These are phyloP conservation scores for Drosophila mercatorum DNA, from an alignment of 2,888 invertebrate genomes.

Conservation along the genomic window DNA sequence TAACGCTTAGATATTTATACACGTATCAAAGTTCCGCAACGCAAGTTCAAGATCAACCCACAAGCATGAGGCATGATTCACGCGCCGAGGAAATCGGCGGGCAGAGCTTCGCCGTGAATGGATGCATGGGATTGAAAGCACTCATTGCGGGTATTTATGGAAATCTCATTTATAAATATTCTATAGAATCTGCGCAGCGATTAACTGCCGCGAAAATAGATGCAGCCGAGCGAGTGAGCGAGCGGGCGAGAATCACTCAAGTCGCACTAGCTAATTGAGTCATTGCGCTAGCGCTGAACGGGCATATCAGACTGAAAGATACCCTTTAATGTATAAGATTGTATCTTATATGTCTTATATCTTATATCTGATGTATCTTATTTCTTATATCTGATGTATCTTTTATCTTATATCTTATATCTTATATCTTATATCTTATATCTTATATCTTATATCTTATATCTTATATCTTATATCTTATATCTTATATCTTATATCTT, in stretches of 20 bases:
- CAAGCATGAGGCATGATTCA: conserved; percentile 35
- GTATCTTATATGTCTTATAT: conserved; percentile 1
- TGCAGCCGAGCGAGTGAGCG: background rate
- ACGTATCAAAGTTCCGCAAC: conserved; percentile 40
- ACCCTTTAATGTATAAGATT: background rate
- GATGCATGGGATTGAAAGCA: conserved; percentile 18
- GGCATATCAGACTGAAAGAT: background rate
- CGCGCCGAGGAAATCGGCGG: background rate
- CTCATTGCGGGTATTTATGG: conserved; percentile 18
- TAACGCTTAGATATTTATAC: conserved; percentile 8
- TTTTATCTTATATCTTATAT: background rate
- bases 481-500: no score
- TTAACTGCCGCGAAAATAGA: conserved; percentile 33
- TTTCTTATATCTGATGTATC: background rate
- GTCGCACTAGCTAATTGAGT: conserved; percentile 1
- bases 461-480: background rate
- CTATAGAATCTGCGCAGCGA: conserved; percentile 13
- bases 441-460: background rate
- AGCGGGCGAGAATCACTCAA: conserved; percentile 4
- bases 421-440: background rate
- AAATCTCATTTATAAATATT: conserved; percentile 11
- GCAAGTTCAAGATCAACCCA: conserved; percentile 53
- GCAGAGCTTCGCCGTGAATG: conserved; percentile 12
- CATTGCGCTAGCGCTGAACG: background rate
- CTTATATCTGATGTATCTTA: background rate